Conservation (phyloP, 1,140 invertebrate species). For the Diachasma alloeum region DNA sequence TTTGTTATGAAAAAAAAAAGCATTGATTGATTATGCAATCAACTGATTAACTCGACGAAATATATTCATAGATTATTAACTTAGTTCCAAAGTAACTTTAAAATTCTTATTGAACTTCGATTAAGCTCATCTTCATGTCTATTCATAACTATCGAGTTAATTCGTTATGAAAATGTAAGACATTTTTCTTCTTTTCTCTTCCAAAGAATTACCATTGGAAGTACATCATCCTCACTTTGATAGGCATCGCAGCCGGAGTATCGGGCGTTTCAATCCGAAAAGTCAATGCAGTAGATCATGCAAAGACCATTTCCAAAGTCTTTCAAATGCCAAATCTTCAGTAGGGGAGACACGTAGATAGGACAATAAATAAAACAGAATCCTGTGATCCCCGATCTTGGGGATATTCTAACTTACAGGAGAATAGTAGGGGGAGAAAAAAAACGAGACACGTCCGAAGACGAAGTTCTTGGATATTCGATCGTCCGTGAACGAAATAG, state of each 20-base stretch:
- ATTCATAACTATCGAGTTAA: neutral
- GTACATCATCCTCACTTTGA: neutral
- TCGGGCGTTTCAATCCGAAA: neutral
- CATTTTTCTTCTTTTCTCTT: neutral
- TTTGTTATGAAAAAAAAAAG: neutral
- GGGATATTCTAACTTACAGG: neutral
- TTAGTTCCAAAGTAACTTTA: neutral
- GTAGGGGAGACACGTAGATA: neutral
- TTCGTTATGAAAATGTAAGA: neutral
- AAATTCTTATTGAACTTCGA: neutral
- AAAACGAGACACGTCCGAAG: neutral
- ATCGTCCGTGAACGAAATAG: neutral
- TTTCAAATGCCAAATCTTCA: neutral
- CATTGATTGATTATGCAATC: neutral
- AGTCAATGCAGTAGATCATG: neutral
- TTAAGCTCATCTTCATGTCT: neutral
- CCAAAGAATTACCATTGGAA: neutral
- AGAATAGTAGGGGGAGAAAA: neutral
- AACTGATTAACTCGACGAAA: neutral
- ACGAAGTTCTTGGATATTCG: slow-evolving; percentile 5
- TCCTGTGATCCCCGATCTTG: neutral
- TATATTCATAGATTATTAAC: slow-evolving; percentile 1
- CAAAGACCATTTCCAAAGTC: neutral
- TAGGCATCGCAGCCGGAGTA: neutral
- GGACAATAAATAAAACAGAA: slow-evolving; percentile 10